Evolutionary conservation across 1,140 invertebrate species (phyloP).

Genomic region (Drosophila rhopaloa): DNA sequence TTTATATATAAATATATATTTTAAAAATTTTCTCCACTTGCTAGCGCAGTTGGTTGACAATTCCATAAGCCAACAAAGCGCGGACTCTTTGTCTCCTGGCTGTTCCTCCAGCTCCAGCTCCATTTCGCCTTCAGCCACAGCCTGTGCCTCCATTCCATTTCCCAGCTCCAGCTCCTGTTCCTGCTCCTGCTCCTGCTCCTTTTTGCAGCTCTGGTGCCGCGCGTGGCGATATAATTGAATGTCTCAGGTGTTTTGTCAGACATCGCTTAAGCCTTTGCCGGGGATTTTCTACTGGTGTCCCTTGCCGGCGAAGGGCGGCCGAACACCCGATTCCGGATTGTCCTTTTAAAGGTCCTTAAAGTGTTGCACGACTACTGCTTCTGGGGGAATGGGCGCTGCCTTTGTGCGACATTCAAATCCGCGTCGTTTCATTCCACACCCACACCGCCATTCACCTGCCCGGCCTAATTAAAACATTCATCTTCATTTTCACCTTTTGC

Average conservation of each 20-base stretch:
- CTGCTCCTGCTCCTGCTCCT: constrained; percentile 1
- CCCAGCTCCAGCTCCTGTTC: not conserved
- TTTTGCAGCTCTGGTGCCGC: constrained; percentile 38
- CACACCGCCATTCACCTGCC: not conserved
- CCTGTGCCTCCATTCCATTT: constrained; percentile 10
- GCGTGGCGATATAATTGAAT: constrained; percentile 82
- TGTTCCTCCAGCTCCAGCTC: not conserved
- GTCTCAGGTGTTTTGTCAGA: constrained; percentile 84
- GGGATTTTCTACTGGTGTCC: constrained; percentile 60
- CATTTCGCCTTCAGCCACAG: constrained; percentile 1
- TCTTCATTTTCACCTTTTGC: constrained; percentile 85
- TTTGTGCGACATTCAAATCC: constrained; percentile 76
- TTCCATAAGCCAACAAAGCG: constrained; percentile 58
- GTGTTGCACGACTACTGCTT: constrained; percentile 22
- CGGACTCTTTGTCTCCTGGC: constrained; percentile 10
- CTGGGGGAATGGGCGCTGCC: not conserved
- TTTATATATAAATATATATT: not conserved
- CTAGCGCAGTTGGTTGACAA: constrained; percentile 55
- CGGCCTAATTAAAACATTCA: constrained; percentile 84
- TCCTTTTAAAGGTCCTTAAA: constrained; percentile 74
- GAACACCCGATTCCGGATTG: constrained; percentile 17
- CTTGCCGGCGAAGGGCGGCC: constrained; percentile 4
- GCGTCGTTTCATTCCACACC: constrained; percentile 52
- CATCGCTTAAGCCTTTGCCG: constrained; percentile 83
- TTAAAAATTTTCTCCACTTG: constrained; percentile 31